Conservation (phyloP, 64 coral and sea anemone species). For the Dendronephthya gigantea region DNA sequence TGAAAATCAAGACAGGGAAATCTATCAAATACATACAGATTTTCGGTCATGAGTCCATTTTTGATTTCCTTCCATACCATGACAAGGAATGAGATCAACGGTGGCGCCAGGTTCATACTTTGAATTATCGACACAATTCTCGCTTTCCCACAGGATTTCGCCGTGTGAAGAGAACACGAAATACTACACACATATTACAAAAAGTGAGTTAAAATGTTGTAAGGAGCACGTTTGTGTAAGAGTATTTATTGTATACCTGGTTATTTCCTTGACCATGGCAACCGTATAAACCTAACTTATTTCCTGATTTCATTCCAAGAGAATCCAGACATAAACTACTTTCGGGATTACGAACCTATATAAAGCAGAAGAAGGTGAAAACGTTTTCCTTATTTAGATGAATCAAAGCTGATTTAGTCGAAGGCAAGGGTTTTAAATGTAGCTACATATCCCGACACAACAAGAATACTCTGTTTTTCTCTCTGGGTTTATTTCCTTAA, state of each 20-base stretch:
- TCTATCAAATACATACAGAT: conserved; percentile 45
- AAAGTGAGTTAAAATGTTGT: too few species aligned
- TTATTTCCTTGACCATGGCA: conserved; percentile 94
- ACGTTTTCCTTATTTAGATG: too few species aligned
- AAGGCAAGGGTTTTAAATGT: too few species aligned
- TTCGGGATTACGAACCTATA: conserved; percentile 75
- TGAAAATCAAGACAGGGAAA: not conserved
- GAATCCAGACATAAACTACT: conserved; percentile 87
- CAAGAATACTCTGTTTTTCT: too few species aligned
- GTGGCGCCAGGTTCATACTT: conserved; percentile 65
- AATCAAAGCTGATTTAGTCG: too few species aligned
- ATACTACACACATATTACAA: conserved; percentile 41
- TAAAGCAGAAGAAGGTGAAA: too few species aligned
- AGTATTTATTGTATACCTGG: conserved; percentile 69
- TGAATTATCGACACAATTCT: conserved; percentile 89
- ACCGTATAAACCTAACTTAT: conserved; percentile 68
- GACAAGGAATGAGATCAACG: conserved; percentile 85
- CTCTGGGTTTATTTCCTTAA: not conserved
- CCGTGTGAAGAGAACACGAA: conserved; percentile 77
- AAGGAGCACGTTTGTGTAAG: not conserved
- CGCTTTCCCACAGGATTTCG: conserved; percentile 88
- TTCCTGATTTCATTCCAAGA: conserved; percentile 76
- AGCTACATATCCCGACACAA: too few species aligned
- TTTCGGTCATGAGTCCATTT: conserved; percentile 79
- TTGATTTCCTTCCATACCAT: conserved; percentile 92